Conservation (phyloP, 2,888 invertebrate genomes). For the Bimastos eiseni region DNA sequence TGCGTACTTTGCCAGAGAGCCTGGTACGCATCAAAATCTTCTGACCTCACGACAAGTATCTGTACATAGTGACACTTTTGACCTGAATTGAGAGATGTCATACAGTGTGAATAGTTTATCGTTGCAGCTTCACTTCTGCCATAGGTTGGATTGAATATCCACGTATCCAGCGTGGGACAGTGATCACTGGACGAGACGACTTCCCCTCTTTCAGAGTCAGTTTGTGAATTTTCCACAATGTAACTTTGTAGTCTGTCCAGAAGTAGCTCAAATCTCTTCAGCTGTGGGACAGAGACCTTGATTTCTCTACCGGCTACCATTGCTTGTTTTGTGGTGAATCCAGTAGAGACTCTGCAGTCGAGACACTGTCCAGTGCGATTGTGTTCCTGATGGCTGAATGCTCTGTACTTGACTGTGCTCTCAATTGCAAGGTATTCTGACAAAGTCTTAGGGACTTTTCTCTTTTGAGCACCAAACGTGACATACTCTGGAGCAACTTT, state of each 20-base stretch:
- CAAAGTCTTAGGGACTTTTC: background rate
- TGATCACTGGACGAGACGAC: background rate
- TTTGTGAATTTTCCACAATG: background rate
- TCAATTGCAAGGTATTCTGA: background rate
- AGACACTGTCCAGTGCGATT: background rate
- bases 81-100: background rate
- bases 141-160: constrained; percentile 32
- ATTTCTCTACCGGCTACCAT: background rate
- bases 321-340: background rate
- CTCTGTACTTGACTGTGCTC: constrained; percentile 10
- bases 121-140: constrained; percentile 6
- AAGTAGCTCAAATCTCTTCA: background rate
- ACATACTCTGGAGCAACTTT: background rate
- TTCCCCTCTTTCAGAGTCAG: background rate
- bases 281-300: constrained; percentile 23
- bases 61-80: constrained; percentile 13
- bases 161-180: background rate
- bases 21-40: constrained; percentile 27
- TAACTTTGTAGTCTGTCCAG: background rate
- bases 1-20: constrained; percentile 28
- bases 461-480: background rate
- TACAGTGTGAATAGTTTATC: constrained; percentile 26
- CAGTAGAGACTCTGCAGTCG: background rate
- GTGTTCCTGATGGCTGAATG: constrained; percentile 15
- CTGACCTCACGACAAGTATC: constrained; percentile 31